Evolutionary conservation across 1,140 invertebrate species (phyloP).

Genomic region (Drosophila jambulina): DNA sequence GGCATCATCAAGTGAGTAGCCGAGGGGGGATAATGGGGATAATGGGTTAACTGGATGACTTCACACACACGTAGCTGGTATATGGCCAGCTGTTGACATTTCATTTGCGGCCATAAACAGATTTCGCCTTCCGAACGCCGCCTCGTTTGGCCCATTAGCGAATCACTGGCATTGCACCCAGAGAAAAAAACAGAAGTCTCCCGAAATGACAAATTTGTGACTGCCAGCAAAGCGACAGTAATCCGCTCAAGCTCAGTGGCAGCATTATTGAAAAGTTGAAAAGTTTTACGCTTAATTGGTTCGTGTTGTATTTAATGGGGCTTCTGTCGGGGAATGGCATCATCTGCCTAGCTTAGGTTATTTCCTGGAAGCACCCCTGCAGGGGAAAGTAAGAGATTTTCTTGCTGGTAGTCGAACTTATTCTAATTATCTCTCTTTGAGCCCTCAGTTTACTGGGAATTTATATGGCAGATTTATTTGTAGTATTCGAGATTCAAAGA

Average conservation of each 20-base stretch:
- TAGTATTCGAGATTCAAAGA: background rate
- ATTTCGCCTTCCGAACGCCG: conserved; percentile 19
- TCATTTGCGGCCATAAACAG: conserved; percentile 56
- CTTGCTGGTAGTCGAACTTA: background rate
- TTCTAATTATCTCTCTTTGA: background rate
- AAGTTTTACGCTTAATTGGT: conserved; percentile 22
- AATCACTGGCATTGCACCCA: conserved; percentile 21
- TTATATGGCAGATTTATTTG: no score
- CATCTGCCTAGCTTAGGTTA: background rate
- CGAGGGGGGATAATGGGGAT: background rate
- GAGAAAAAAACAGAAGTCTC: conserved; percentile 37
- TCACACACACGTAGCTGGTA: conserved; percentile 12
- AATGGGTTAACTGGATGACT: conserved; percentile 26
- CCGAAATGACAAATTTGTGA: conserved; percentile 41
- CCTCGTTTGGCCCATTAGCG: conserved; percentile 11
- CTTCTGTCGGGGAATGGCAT: background rate
- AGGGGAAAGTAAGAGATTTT: background rate
- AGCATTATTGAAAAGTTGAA: conserved; percentile 11
- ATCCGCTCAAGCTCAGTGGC: conserved; percentile 34
- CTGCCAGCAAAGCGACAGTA: conserved; percentile 12
- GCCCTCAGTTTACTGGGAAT: background rate
- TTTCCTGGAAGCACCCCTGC: background rate
- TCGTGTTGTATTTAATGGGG: background rate
- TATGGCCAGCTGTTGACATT: conserved; percentile 56
- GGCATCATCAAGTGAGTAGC: conserved; percentile 83